Evolutionary conservation across 2,797 vertebrate genomes (phyloP).

Genomic region (Valencia hispanica): DNA sequence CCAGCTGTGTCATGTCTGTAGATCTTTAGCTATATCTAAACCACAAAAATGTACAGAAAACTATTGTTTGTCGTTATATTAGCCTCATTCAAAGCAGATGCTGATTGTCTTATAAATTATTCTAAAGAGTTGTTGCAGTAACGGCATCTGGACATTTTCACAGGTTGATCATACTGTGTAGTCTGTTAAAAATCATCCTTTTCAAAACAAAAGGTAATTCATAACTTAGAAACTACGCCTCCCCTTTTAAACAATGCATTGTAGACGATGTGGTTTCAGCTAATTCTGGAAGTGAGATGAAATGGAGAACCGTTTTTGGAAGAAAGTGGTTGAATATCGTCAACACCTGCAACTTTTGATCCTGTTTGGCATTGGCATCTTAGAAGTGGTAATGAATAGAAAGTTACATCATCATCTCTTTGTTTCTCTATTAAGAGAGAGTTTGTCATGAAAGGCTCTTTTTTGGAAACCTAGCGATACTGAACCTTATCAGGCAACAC

Average conservation of each 20-base stretch:
- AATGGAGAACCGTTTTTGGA: not conserved
- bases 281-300: not conserved
- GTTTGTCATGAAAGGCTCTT: not conserved
- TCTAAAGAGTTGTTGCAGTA: not conserved
- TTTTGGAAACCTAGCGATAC: too few relatives aligned
- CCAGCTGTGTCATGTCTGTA: not conserved
- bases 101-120: not conserved
- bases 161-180: not conserved
- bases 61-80: not conserved
- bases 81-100: not conserved
- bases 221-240: not conserved
- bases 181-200: not conserved
- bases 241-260: not conserved
- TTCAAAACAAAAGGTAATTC: not conserved
- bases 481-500: not conserved
- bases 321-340: not conserved
- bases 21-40: not conserved
- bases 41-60: not conserved
- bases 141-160: not conserved
- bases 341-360: not conserved
- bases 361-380: not conserved
- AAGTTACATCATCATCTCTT: not conserved
- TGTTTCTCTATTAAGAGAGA: not conserved
- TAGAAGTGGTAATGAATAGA: not conserved
- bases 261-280: not conserved